Base-by-base conservation (phyloP, 2,888 invertebrate species). In the Schizaphis graminum region DNA sequence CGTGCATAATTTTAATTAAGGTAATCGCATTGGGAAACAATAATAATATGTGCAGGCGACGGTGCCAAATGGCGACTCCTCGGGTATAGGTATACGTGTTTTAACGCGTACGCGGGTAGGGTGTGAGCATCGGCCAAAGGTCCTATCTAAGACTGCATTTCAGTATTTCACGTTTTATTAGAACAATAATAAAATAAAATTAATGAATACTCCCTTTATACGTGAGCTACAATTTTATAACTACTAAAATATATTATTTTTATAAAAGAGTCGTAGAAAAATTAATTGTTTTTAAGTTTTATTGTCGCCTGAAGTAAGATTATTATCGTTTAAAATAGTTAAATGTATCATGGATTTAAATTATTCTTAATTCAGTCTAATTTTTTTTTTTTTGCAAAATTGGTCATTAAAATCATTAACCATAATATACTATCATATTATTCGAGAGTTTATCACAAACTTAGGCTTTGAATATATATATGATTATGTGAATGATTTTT, bases 1-100 rank as follows among this genome's bases (percentile, higher is more conserved):
- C 57, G 77, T 89, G 77, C 44, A 93, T 93, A 93, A 93, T 93
- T 93, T 89, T 93, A 89, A 93, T 93, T 89, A 93, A 93, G 89
- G 89, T 77, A 89, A 89, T 92, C 49, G 41, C 28, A 56, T 93
- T 93, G 89, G 89, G 89, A 89, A 93, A 93, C 93, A 93, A 77
- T 86, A 57, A 57, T 67, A 49, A 77, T 67, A 53, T 89, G 53
- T 89, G 92, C 67, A 88, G 35, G 77, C 88, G 77, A 89, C 88
- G 88, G 49, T 77, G 67, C 89, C 92, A 88, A 89, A 91, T 53
- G 26, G 91, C 49, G 49, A 41, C 77, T 89, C 47, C 89, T 21
- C 47, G 10, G 47, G 41, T 41, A 47, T 16, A n/a, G n/a, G n/a
- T n/a, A 53, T n/a, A 8, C 49, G 53, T 77, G 13, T 53, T 85